phyloP scores from a whole-genome alignment of 2,113 vertebrate genomes.

The Opisthocomus hoazin region DNA sequence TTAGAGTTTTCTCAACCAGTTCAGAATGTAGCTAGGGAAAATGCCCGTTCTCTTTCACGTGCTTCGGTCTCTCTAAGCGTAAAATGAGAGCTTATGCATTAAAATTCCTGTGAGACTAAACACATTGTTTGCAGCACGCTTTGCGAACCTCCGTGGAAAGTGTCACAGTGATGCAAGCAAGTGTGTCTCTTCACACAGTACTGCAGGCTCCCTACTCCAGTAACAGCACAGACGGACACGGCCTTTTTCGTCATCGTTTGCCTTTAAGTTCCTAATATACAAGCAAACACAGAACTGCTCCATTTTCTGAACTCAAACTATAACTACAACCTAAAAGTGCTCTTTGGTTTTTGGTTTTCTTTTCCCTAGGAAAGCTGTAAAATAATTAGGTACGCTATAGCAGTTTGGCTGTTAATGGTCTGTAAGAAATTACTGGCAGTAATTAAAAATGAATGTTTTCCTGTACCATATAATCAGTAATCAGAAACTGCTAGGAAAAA shows the following conservation, averaged over 20 bases:
- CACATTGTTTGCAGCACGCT: background rate
- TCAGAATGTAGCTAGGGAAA: background rate
- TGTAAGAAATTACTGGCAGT: background rate
- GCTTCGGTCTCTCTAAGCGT: background rate
- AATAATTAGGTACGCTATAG: background rate
- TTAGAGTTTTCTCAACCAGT: background rate
- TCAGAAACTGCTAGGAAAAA: slow-evolving; percentile 29
- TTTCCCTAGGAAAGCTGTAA: background rate
- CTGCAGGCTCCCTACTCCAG: background rate
- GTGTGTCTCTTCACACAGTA: background rate
- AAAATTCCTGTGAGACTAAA: background rate
- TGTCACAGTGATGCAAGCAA: background rate
- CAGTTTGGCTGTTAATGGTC: background rate
- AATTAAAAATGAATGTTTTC: slow-evolving; percentile 25
- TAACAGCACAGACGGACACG: background rate
- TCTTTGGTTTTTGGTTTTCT: background rate
- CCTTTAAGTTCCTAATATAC: background rate
- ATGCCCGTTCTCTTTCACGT: background rate
- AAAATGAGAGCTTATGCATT: background rate
- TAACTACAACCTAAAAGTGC: background rate
- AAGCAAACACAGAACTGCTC: background rate
- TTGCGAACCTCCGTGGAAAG: background rate
- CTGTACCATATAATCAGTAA: background rate
- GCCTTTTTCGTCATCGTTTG: background rate
- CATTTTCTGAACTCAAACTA: background rate